Evolutionary conservation across 2,797 vertebrate species (phyloP).

Genomic region (Lepus townsendii): DNA sequence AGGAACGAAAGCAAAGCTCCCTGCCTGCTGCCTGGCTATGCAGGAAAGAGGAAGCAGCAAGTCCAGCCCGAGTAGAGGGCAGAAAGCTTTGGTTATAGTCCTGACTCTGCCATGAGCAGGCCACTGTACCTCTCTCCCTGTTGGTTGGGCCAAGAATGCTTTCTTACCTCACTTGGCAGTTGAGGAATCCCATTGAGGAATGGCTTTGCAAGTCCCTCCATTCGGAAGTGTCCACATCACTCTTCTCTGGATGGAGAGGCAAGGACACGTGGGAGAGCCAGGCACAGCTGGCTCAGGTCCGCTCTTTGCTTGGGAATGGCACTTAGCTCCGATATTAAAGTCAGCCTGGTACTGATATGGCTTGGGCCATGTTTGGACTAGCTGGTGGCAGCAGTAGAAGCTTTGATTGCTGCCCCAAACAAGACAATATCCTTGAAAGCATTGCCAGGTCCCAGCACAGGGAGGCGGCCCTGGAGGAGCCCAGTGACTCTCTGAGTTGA

Average conservation of each 20-base stretch:
- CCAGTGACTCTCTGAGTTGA: not conserved
- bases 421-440: not conserved
- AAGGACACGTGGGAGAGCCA: too few relatives aligned
- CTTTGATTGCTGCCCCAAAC: not conserved
- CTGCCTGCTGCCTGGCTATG: not conserved
- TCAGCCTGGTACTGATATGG: not conserved
- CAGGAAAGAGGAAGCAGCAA: not conserved
- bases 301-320: not conserved
- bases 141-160: not conserved
- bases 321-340: not conserved
- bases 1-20: slow-evolving; percentile 20
- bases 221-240: not conserved
- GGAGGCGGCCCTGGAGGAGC: not conserved
- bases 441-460: not conserved
- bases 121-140: not conserved
- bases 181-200: not conserved
- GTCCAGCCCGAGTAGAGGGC: not conserved
- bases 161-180: not conserved
- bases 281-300: not conserved
- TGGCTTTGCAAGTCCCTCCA: not conserved
- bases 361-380: not conserved
- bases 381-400: not conserved
- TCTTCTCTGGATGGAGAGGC: not conserved
- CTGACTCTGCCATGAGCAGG: not conserved
- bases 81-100: not conserved